phyloP scores from a whole-genome alignment of 2,797 vertebrate genomes.

The Aplochiton taeniatus region DNA sequence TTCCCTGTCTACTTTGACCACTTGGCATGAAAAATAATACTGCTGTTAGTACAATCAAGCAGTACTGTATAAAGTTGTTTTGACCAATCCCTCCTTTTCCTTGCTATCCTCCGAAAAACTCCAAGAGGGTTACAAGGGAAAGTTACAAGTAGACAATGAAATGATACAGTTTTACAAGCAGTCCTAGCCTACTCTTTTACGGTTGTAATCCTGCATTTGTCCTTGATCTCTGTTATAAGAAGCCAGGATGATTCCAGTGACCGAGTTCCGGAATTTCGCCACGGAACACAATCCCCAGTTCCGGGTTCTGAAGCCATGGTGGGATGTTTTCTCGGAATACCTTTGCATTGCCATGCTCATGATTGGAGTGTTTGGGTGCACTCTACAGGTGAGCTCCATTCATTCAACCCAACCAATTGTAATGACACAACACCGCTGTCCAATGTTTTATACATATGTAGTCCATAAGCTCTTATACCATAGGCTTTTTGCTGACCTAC shows the following conservation, averaged over 20 bases:
- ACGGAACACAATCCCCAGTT: conserved; percentile 81
- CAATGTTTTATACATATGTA: conserved; percentile 6
- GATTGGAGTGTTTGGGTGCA: conserved; percentile 92
- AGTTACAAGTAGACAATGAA: too few relatives aligned
- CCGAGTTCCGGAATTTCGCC: conserved; percentile 85
- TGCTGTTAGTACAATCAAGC: too few relatives aligned
- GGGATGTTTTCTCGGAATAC: conserved; percentile 92
- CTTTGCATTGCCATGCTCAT: conserved; percentile 89
- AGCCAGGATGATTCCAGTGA: conserved; percentile 87
- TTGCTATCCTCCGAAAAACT: too few relatives aligned
- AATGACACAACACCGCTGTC: not conserved
- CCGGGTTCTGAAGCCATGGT: conserved; percentile 91
- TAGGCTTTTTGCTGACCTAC: too few relatives aligned
- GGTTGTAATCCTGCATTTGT: not conserved
- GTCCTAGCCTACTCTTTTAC: too few relatives aligned
- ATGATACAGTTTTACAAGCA: too few relatives aligned
- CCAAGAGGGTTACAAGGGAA: too few relatives aligned
- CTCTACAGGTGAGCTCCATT: conserved; percentile 80
- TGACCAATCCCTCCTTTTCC: too few relatives aligned
- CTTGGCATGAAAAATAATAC: too few relatives aligned
- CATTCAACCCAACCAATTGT: conserved; percentile 6
- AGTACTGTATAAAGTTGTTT: too few relatives aligned
- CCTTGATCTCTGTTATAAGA: conserved; percentile 38
- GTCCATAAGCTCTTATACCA: not conserved
- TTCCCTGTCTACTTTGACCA: too few relatives aligned